These are phyloP conservation scores for Zelleria hepariella DNA, from an alignment of 2,888 invertebrate species.

Conservation along the genomic window DNA sequence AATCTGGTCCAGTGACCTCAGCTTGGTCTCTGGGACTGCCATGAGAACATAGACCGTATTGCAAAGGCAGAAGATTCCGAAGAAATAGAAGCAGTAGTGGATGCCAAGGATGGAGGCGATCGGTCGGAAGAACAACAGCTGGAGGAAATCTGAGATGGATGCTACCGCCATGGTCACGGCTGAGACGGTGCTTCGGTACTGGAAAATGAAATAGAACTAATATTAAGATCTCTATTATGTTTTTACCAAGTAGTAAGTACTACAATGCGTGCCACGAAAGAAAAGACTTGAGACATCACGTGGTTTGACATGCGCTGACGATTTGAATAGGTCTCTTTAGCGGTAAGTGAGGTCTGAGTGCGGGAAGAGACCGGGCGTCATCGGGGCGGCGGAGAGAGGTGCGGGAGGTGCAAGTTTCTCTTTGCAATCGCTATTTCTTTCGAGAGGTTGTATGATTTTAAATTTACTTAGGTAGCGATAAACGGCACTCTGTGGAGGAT, in stretches of 20 bases:
- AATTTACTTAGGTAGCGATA: no score
- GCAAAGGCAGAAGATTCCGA: conserved; percentile 20
- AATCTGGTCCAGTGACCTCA: conserved; percentile 21
- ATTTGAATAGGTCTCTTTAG: background rate
- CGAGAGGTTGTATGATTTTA: no score
- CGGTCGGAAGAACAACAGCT: conserved; percentile 23
- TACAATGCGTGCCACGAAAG: no score
- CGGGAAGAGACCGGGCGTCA: no score
- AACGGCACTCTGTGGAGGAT: no score
- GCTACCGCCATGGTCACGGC: conserved; percentile 22
- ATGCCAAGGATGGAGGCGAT: conserved; percentile 19
- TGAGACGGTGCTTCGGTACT: conserved; percentile 26
- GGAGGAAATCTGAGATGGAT: conserved; percentile 20
- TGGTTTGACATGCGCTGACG: background rate
- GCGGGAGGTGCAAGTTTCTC: no score
- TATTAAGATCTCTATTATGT: background rate
- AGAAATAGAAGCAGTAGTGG: conserved; percentile 22
- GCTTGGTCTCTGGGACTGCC: conserved; percentile 23
- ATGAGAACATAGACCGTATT: conserved; percentile 19
- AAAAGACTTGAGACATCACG: no score
- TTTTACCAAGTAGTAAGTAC: no score
- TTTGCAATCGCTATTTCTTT: no score
- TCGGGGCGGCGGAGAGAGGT: no score
- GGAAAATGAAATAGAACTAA: conserved; percentile 12
- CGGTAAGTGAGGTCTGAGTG: no score